These are phyloP conservation scores for Camelus bactrianus DNA, from an alignment of 2,113 vertebrate species.

Conservation along the genomic window DNA sequence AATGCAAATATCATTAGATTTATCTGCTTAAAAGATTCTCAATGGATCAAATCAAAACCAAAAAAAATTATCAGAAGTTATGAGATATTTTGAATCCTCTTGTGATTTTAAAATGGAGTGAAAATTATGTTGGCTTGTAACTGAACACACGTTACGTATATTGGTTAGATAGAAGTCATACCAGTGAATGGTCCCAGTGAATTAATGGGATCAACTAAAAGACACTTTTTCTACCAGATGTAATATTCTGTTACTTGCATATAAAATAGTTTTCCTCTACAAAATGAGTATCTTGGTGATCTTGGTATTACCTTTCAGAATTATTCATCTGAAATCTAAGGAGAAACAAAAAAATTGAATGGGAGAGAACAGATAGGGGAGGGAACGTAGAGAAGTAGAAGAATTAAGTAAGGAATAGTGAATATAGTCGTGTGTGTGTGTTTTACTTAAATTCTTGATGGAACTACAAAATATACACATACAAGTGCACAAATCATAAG, in stretches of 20 bases:
- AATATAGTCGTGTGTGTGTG: neutral
- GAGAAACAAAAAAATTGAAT: neutral
- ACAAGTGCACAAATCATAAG: neutral
- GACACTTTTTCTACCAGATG: neutral
- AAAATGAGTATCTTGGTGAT: neutral
- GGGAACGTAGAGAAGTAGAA: neutral
- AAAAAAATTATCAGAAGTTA: neutral
- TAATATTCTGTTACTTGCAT: neutral
- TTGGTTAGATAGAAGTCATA: neutral
- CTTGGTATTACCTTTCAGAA: neutral
- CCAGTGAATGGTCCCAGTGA: neutral
- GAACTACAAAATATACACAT: neutral
- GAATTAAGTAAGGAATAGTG: neutral
- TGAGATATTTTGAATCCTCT: neutral
- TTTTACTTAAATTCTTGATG: neutral
- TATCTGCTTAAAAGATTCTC: neutral
- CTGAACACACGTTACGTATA: neutral
- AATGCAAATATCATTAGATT: neutral
- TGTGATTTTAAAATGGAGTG: neutral
- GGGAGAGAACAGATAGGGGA: accelerated
- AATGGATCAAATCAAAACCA: neutral
- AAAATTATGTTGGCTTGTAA: neutral
- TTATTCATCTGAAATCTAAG: neutral
- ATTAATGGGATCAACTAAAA: neutral
- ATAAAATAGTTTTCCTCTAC: neutral